Percentiles rank a stretch among this genome's conserved stretches.
Evolutionary conservation across 2,113 vertebrate genomes (phyloP).

Genomic region (Nyctereutes procyonoides): DNA sequence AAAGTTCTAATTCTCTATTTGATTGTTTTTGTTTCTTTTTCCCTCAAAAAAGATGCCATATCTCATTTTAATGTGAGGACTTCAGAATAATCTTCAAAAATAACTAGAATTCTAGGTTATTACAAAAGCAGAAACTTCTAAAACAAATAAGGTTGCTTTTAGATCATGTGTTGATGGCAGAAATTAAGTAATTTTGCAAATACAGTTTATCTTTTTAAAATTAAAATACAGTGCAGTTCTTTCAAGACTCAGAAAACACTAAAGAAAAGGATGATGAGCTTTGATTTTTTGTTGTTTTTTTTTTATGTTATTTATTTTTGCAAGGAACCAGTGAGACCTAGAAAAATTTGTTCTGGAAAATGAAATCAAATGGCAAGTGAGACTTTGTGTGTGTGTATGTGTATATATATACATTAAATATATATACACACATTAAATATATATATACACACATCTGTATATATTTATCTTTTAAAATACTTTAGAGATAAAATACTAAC

Average conservation of each 20-base stretch:
- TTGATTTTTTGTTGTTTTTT: not conserved
- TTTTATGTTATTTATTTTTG: not conserved
- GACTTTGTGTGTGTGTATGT: not conserved
- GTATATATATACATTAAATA: not conserved
- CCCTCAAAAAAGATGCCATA: not conserved
- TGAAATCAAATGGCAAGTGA: constrained; percentile 28
- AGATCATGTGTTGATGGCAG: not conserved
- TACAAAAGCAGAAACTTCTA: constrained; percentile 22
- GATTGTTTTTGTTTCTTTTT: not conserved
- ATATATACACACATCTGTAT: not conserved
- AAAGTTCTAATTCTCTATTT: not conserved
- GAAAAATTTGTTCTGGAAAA: not conserved
- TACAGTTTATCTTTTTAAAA: not conserved
- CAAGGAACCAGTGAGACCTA: not conserved
- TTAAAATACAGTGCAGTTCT: not conserved
- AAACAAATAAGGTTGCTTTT: not conserved
- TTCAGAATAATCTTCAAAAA: constrained; percentile 16
- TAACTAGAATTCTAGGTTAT: not conserved
- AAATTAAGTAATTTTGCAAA: constrained; percentile 25
- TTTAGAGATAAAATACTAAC: constrained; percentile 1
- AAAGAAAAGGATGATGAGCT: not conserved
- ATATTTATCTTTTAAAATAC: not conserved
- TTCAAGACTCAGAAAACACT: constrained; percentile 5
- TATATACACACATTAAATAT: too few relatives aligned
- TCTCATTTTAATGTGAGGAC: not conserved